These are phyloP conservation scores for Plectrocnemia conspersa DNA, from an alignment of 1,140 invertebrate genomes.

Conservation along the genomic window DNA sequence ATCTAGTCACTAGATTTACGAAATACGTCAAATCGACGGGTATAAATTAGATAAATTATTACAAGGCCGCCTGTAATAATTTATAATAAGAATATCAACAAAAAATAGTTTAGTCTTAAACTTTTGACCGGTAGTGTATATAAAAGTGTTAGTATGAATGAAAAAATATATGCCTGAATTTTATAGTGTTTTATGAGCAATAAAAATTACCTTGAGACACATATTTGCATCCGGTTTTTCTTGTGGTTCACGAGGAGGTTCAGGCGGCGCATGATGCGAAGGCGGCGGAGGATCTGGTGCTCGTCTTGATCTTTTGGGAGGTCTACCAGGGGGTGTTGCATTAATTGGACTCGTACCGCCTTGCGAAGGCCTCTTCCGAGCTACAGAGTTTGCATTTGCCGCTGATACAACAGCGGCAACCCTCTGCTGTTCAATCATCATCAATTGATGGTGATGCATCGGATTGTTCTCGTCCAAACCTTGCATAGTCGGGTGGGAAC, in stretches of 20 bases:
- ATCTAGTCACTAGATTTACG: no score
- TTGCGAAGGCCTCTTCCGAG: conserved; percentile 57
- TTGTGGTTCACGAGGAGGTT: conserved; percentile 57
- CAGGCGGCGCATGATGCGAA: conserved; percentile 46
- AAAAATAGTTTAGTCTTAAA: no score
- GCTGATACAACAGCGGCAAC: conserved; percentile 43
- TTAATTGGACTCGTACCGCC: conserved; percentile 45
- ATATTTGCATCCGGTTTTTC: conserved; percentile 79
- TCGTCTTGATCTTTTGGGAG: conserved; percentile 40
- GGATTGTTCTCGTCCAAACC: conserved; percentile 27
- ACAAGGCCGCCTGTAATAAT: no score
- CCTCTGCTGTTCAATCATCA: conserved; percentile 48
- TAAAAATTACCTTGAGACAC: conserved; percentile 61
- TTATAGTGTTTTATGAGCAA: no score
- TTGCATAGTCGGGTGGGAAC: conserved; percentile 51
- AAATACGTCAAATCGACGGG: no score
- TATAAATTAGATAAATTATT: no score
- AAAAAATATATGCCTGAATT: no score
- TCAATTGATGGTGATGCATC: conserved; percentile 46
- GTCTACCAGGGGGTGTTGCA: conserved; percentile 36
- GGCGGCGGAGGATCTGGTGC: conserved; percentile 48
- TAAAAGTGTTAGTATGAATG: no score
- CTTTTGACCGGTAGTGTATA: no score
- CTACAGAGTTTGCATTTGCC: conserved; percentile 56
- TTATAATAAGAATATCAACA: no score